These are phyloP conservation scores for Pyrgilauda ruficollis DNA, from an alignment of 2,113 vertebrate species.

Conservation along the genomic window DNA sequence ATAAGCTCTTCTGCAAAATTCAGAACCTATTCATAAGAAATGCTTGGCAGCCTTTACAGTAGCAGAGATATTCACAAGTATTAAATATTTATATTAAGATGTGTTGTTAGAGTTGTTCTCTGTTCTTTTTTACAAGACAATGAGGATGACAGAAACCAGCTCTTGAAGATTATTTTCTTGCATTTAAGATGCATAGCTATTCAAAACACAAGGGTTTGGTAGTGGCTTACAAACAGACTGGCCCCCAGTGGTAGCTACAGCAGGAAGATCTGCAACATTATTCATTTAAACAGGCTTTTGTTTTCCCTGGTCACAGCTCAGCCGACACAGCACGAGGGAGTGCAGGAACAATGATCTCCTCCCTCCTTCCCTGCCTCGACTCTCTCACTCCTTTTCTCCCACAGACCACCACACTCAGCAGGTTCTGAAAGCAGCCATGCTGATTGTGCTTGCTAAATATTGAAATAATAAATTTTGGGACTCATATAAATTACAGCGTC, in stretches of 20 bases:
- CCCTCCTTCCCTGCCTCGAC: background rate
- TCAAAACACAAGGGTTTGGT: background rate
- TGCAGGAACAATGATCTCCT: background rate
- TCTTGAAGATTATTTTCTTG: background rate
- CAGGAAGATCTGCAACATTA: background rate
- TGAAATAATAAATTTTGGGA: slow-evolving; percentile 17
- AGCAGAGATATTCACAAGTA: background rate
- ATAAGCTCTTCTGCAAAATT: background rate
- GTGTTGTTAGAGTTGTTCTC: background rate
- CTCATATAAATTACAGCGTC: slow-evolving; percentile 5
- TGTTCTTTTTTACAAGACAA: background rate
- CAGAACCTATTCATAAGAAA: background rate
- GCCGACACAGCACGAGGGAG: accelerated
- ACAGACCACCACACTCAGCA: background rate
- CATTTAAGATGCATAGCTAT: background rate
- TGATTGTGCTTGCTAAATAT: background rate
- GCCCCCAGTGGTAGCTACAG: background rate
- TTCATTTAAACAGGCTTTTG: background rate
- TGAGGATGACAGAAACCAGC: background rate
- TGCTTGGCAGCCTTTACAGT: background rate
- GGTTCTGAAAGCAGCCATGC: background rate
- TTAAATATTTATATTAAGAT: background rate
- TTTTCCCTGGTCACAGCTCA: background rate
- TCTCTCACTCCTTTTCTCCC: background rate
- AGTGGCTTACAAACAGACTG: background rate